Conservation (phyloP, 2,797 vertebrate genomes). For the Xenops minutus region DNA sequence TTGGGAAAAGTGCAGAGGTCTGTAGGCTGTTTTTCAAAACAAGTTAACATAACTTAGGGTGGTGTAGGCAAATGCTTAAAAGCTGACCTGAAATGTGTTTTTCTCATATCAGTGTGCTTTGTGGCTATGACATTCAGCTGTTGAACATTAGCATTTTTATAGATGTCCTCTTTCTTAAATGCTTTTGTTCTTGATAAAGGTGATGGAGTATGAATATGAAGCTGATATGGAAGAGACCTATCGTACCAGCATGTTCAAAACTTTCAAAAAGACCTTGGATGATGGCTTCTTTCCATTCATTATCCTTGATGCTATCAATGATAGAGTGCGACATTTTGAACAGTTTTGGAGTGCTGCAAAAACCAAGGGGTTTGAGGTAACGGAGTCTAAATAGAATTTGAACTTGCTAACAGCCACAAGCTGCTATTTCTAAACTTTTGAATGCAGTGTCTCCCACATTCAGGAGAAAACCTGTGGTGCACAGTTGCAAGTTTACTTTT, state of each 20-base stretch:
- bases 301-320: conserved; percentile 96
- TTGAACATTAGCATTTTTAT: neutral
- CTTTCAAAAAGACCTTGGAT: conserved; percentile 96
- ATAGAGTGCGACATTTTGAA: conserved; percentile 94
- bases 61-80: neutral
- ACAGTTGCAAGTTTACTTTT: neutral
- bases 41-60: neutral
- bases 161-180: conserved; percentile 16
- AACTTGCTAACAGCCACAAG: neutral
- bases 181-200: conserved; percentile 72
- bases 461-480: neutral
- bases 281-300: conserved; percentile 99
- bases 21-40: neutral
- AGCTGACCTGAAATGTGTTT: neutral
- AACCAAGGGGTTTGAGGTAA: conserved; percentile 98
- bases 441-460: neutral
- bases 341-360: conserved; percentile 99
- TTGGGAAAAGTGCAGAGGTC: neutral
- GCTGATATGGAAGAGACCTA: conserved; percentile 98
- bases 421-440: neutral
- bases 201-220: conserved; percentile 96
- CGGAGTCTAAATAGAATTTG: neutral
- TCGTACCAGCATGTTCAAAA: conserved; percentile 97
- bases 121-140: neutral
- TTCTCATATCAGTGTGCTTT: neutral